These are phyloP conservation scores for Cybosia mesomella DNA, from an alignment of 2,888 invertebrate genomes.

Conservation along the genomic window DNA sequence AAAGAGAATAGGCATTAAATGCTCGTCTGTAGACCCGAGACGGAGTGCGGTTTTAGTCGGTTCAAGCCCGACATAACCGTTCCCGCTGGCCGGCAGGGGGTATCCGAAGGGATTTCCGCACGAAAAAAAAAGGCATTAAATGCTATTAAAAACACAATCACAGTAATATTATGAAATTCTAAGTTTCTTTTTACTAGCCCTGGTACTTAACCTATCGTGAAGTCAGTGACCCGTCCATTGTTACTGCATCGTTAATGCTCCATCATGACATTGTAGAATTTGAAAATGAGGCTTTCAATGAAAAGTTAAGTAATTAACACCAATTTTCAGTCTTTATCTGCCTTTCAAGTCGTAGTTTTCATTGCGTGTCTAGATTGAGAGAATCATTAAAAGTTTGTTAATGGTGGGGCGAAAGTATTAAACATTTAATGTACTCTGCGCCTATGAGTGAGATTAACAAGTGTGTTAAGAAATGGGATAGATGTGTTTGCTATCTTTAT, in stretches of 20 bases:
- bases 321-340: conserved; percentile 37
- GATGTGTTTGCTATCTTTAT: too few relatives aligned
- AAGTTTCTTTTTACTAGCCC: not conserved
- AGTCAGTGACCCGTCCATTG: conserved; percentile 31
- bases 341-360: conserved; percentile 33
- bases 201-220: conserved; percentile 34
- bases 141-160: too few relatives aligned
- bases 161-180: not conserved
- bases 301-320: conserved; percentile 53
- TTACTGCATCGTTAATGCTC: conserved; percentile 40
- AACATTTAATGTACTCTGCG: not conserved
- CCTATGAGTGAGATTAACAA: too few relatives aligned
- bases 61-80: too few relatives aligned
- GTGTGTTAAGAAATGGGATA: not conserved
- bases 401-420: not conserved
- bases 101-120: too few relatives aligned
- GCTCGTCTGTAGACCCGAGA: too few relatives aligned
- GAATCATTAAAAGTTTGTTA: conserved; percentile 6
- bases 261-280: conserved; percentile 47
- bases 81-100: too few relatives aligned
- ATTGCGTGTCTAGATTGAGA: conserved; percentile 11
- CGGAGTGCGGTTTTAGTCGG: too few relatives aligned
- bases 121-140: too few relatives aligned
- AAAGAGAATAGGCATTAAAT: too few relatives aligned
- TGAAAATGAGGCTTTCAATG: conserved; percentile 38